Evolutionary conservation across 2,797 vertebrate genomes (phyloP), one percentile per base, ranked within the genome.

Genomic region (Phyllotis vaccarum): DNA sequence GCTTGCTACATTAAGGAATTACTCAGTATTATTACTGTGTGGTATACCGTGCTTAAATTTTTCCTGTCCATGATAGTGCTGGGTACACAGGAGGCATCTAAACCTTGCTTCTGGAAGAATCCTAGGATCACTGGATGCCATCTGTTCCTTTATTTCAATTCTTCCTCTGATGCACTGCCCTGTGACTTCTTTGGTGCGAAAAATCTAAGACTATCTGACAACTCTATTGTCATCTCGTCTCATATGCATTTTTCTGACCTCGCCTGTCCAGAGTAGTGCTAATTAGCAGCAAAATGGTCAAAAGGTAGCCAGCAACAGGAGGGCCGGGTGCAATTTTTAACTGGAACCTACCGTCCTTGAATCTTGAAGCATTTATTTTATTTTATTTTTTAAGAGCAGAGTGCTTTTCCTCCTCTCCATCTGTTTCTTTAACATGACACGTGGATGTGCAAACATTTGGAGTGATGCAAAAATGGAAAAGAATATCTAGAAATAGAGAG

Each of bases 361-460:
- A 81, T 46, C 24, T 14, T 12, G 52, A 40, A n/a, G 9, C 31
- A 29, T 52, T 54, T 52, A 49, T 19, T n/a, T 37, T 75, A 72
- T 72, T 6, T 49, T 72, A 72, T 82, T 62, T 34, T 82, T 80
- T 24, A 12, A 52, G 16, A 88, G 10, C n/a, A 10, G 54, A 43
- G 27, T 64, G 17, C 19, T 11, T 86, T 34, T 40, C 40, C 17
- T 46, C 5, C 34, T 54, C 80, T n/a, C n/a, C 31, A 27, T 86
- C 90, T 95, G 72, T 92, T 95, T 94, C 88, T 85, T 0, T 76
- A 31, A 58, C 22, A 31, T 37, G 79, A 72, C n/a, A 93, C 90
- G 88, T 86, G 93, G 95, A 87, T 66, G 49, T 93, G 94, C 79
- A 94, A 96, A 68, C 31, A 27, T 95, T 97, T 97, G 91, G 62